A percentile compares a stretch with the other conserved stretches of the same genome.
phyloP scores from a whole-genome alignment of 2,888 invertebrate species.

The Clanis bilineata region DNA sequence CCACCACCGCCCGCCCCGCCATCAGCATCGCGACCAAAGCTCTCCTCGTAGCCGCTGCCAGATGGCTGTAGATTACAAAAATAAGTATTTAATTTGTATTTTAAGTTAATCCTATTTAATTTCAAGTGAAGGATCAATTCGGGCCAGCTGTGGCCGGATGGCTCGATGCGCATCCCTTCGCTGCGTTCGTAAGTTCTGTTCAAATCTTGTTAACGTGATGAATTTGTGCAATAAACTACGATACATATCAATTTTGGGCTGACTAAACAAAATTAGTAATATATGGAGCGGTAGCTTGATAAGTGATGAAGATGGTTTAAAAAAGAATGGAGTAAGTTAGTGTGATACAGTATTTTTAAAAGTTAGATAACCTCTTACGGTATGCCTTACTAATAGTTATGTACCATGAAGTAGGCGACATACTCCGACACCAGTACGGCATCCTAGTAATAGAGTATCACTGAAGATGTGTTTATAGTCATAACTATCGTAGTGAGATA shows the following conservation, averaged over 20 bases:
- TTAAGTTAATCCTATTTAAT: conserved; percentile 45
- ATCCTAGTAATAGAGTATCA: conserved; percentile 48
- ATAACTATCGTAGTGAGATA: conserved; percentile 32
- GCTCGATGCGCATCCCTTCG: conserved; percentile 54
- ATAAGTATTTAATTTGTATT: conserved; percentile 34
- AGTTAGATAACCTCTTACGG: conserved; percentile 62
- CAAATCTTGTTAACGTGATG: conserved; percentile 58
- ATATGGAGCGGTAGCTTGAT: conserved; percentile 72
- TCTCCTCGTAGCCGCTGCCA: conserved; percentile 51
- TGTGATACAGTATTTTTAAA: conserved; percentile 72
- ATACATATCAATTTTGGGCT: conserved; percentile 81
- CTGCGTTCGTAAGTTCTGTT: conserved; percentile 44
- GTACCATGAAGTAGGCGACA: conserved; percentile 50
- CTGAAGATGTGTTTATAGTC: conserved; percentile 41
- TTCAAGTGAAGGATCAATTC: conserved; percentile 54
- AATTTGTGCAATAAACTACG: conserved; percentile 77
- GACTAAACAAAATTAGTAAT: conserved; percentile 57
- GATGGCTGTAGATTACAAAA: conserved; percentile 56
- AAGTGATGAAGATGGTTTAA: conserved; percentile 54
- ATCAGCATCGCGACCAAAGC: conserved; percentile 48
- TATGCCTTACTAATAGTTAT: conserved; percentile 73
- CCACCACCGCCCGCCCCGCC: conserved; percentile 42
- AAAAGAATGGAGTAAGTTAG: conserved; percentile 55
- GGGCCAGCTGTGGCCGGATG: conserved; percentile 78
- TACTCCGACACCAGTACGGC: conserved; percentile 36